Conservation (phyloP, 2,797 vertebrate genomes). For the Yasuhikotakia modesta region DNA sequence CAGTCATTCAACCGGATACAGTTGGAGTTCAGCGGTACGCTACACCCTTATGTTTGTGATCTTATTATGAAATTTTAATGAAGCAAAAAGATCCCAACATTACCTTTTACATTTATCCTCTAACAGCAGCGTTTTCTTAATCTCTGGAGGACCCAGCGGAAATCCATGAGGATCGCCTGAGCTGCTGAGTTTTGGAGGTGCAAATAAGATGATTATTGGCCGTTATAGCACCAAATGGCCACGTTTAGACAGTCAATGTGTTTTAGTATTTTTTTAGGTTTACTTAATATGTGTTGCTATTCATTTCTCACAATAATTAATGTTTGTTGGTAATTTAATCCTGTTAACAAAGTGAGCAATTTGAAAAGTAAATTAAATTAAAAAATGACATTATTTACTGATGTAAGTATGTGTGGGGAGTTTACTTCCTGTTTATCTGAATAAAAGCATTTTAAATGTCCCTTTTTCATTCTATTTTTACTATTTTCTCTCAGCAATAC, state of each 20-base stretch:
- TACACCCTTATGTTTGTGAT: slow-evolving; percentile 6
- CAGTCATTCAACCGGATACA: slow-evolving; percentile 21
- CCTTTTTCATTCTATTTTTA: too few relatives aligned
- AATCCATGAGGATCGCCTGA: neutral
- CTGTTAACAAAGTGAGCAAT: too few relatives aligned
- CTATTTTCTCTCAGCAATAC: neutral
- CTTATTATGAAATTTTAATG: slow-evolving; percentile 25
- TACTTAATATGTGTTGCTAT: neutral
- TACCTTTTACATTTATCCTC: neutral
- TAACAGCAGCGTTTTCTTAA: neutral
- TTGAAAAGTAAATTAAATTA: too few relatives aligned
- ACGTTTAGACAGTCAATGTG: too few relatives aligned
- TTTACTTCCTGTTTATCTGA: neutral
- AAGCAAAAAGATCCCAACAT: neutral
- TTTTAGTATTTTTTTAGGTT: neutral
- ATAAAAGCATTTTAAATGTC: too few relatives aligned
- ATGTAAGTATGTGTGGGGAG: too few relatives aligned
- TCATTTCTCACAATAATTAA: too few relatives aligned
- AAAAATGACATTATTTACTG: too few relatives aligned
- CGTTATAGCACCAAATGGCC: too few relatives aligned
- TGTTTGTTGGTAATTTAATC: too few relatives aligned
- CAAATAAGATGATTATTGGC: too few relatives aligned
- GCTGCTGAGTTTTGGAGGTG: neutral
- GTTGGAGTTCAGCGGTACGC: slow-evolving; percentile 9
- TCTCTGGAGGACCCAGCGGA: neutral